Base-by-base conservation (phyloP, 1,140 invertebrate genomes). In the Dolichoris vasculosae region DNA sequence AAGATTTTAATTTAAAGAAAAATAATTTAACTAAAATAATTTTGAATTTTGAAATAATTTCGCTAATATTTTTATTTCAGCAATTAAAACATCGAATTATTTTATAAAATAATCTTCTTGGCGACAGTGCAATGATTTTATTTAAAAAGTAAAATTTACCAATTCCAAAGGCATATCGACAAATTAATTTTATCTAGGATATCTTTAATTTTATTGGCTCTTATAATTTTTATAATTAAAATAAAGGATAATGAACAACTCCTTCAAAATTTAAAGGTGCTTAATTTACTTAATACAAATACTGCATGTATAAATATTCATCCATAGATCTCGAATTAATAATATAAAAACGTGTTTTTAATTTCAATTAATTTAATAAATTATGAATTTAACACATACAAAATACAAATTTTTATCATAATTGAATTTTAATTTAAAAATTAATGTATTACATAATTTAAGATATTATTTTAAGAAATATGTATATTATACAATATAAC, bases 121-220 rank as follows among this genome's bases (percentile, higher is more conserved):
- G 63, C 35, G 13, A 69, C 26, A 63, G 35, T 55, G 79, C 76
- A 11, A 15, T 35, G 30, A 69, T 84, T 38, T 78, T 30, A n/a
- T 55, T 38, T 55, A 35, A 59, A 77, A 76, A 15, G 6, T n/a
- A 0, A 13, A 43, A 71, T 9, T n/a, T 51, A 26, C 43, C 38
- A 82, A 40, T 40, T 40, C 0, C 15, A 73, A 35, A 40, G 32
- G 32, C 38, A 6, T 83, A 75, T 23, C 13, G 15, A 4, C 59
- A 83, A 30, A 83, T 83, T 55, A 88, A 88, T 11, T 73, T 88
- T 38, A 78, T 91, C 20, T 87, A 88, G 30, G 89, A 91, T 55
- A 86, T 91, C 76, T 90, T 90, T 85, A 88, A 87, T 51, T 73
- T 86, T 20, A 55, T 89, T 15, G 48, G 80, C 88, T 89, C 9